Evolutionary conservation across 2,797 vertebrate genomes (phyloP).

Genomic region (Pampus argenteus): DNA sequence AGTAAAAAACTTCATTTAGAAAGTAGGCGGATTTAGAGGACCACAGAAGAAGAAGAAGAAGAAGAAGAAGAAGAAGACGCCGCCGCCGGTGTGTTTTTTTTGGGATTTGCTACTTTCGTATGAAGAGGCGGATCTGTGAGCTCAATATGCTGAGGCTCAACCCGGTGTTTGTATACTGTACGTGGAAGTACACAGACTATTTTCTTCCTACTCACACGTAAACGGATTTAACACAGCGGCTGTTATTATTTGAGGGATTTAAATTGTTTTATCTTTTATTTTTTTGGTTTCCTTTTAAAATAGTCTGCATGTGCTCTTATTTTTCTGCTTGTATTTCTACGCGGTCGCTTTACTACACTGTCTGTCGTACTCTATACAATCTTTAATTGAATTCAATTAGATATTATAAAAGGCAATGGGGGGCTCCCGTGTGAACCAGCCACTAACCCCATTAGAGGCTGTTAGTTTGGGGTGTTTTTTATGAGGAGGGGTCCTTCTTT

Average conservation of each 20-base stretch:
- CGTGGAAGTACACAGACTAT: slow-evolving; percentile 81
- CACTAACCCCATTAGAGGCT: slow-evolving; percentile 56
- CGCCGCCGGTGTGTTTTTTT: slow-evolving; percentile 41
- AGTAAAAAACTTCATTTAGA: slow-evolving; percentile 58
- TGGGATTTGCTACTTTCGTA: slow-evolving; percentile 74
- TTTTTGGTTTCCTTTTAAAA: slow-evolving; percentile 45
- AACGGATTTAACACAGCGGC: slow-evolving; percentile 58
- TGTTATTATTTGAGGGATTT: slow-evolving; percentile 28
- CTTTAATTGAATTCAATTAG: slow-evolving; percentile 41
- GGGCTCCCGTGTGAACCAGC: slow-evolving; percentile 50
- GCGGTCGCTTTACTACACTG: too few relatives aligned
- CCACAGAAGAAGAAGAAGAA: too few relatives aligned
- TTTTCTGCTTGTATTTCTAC: slow-evolving; percentile 12
- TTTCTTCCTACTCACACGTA: slow-evolving; percentile 54
- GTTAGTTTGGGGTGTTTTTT: slow-evolving; percentile 29
- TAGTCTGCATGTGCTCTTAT: slow-evolving; percentile 56
- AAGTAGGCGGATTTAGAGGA: slow-evolving; percentile 59
- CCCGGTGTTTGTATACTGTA: slow-evolving; percentile 74
- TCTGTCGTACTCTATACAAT: too few relatives aligned
- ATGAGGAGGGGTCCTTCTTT: slow-evolving; percentile 19
- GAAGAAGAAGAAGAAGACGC: too few relatives aligned
- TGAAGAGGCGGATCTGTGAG: slow-evolving; percentile 79
- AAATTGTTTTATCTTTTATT: slow-evolving; percentile 12
- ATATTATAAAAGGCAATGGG: slow-evolving; percentile 44
- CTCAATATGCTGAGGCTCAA: slow-evolving; percentile 76